These are phyloP conservation scores for Conomelus anceps DNA, from an alignment of 2,888 invertebrate species.

Conservation along the genomic window DNA sequence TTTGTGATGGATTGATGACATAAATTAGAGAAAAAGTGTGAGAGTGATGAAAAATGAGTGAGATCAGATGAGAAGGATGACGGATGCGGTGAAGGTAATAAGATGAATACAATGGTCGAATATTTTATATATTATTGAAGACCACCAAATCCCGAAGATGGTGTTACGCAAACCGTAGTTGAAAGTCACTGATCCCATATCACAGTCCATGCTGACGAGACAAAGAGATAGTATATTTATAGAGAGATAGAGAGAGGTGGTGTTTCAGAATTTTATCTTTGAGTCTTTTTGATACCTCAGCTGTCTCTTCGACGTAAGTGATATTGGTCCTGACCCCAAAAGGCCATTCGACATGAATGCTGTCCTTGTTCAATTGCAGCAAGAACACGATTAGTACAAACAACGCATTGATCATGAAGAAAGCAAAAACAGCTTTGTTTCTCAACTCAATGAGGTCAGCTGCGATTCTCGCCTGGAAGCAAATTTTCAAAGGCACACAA, in stretches of 20 bases:
- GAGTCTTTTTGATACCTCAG: slow-evolving; percentile 59
- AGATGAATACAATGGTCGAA: slow-evolving; percentile 10
- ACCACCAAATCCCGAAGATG: slow-evolving; percentile 18
- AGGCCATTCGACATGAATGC: slow-evolving; percentile 96
- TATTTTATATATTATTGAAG: slow-evolving; percentile 17
- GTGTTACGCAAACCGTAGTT: neutral
- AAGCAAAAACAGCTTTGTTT: slow-evolving; percentile 95
- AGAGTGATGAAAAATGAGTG: slow-evolving; percentile 16
- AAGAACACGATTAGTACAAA: slow-evolving; percentile 98
- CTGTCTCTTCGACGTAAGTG: slow-evolving; percentile 85
- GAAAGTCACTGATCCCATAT: neutral
- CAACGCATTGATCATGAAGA: slow-evolving; percentile 99
- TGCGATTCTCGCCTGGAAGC: slow-evolving; percentile 78
- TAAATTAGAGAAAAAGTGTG: neutral
- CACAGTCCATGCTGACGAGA: slow-evolving; percentile 19
- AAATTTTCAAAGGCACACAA: slow-evolving; percentile 36
- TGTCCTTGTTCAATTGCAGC: slow-evolving; percentile 98
- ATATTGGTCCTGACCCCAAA: slow-evolving; percentile 91
- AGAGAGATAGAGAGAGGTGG: neutral
- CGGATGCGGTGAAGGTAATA: slow-evolving; percentile 6
- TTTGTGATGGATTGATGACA: neutral
- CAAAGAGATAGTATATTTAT: neutral
- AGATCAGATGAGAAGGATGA: neutral
- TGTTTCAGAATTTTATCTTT: neutral
- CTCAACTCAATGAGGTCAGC: slow-evolving; percentile 87